Evolutionary conservation across 2,113 vertebrate species (phyloP).

Genomic region (Eulemur rufifrons): DNA sequence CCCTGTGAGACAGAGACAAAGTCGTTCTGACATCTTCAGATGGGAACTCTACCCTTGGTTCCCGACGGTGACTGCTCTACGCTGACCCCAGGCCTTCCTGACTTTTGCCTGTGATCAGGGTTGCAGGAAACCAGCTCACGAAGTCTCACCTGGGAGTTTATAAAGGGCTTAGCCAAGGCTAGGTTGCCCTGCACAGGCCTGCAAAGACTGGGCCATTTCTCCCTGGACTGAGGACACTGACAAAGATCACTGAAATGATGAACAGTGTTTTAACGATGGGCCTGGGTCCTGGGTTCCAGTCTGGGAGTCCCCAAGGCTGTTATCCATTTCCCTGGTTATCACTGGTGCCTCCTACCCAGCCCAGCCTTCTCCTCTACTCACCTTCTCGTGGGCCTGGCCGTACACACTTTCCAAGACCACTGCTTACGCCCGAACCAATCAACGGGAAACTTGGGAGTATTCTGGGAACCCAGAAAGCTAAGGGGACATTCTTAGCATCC

Average conservation of each 20-base stretch:
- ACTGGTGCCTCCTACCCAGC: background rate
- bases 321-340: rapidly evolving
- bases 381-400: rapidly evolving
- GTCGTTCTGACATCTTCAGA: background rate
- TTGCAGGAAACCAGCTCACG: background rate
- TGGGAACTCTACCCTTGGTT: background rate
- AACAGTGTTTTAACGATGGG: no score
- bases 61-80: rapidly evolving
- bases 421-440: background rate
- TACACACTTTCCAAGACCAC: rapidly evolving
- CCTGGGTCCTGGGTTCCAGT: background rate
- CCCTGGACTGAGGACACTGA: background rate
- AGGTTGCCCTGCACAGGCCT: no score
- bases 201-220: background rate
- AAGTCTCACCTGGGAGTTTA: rapidly evolving
- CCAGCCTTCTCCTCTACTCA: background rate
- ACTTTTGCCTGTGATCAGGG: background rate
- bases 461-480: background rate
- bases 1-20: background rate
- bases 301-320: background rate
- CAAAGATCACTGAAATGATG: no score
- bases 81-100: background rate
- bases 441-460: rapidly evolving
- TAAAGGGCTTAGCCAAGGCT: background rate
- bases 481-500: background rate